phyloP scores from a whole-genome alignment of 2,113 vertebrate species.

The Lynx canadensis region DNA sequence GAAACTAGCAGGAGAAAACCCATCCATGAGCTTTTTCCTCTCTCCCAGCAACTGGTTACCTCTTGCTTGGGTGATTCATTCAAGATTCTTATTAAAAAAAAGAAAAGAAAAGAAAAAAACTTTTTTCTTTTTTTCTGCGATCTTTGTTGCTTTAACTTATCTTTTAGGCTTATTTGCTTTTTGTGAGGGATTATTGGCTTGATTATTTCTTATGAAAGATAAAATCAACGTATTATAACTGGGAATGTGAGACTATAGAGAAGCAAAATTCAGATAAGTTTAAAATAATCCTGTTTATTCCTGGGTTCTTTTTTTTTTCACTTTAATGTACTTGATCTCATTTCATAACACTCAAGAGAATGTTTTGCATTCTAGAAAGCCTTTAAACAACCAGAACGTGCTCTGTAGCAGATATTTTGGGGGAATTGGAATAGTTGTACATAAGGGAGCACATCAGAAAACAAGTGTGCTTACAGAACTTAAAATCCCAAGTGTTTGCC shows the following conservation, averaged over 20 bases:
- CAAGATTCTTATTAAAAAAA: not conserved
- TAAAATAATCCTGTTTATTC: conserved; percentile 11
- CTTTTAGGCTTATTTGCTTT: conserved; percentile 46
- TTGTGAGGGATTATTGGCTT: not conserved
- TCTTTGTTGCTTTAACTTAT: conserved; percentile 11
- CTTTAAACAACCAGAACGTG: not conserved
- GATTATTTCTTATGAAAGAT: conserved; percentile 14
- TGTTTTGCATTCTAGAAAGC: conserved; percentile 36
- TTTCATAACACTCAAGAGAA: conserved; percentile 21
- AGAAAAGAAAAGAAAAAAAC: not conserved
- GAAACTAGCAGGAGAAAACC: not conserved
- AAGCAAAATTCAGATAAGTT: conserved; percentile 35
- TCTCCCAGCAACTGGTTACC: not conserved
- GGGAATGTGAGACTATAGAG: not conserved
- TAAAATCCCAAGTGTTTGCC: not conserved
- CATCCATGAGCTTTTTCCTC: not conserved
- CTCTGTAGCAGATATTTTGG: conserved; percentile 15
- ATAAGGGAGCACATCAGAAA: not conserved
- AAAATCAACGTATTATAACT: conserved; percentile 2
- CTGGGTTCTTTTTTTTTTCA: conserved; percentile 7
- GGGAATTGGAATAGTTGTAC: not conserved
- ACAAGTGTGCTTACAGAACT: not conserved
- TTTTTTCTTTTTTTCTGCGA: not conserved
- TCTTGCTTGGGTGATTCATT: not conserved
- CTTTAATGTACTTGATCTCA: conserved; percentile 21